These are phyloP conservation scores for Geophilus truncorum DNA, from an alignment of 2,888 invertebrate species.

Conservation along the genomic window DNA sequence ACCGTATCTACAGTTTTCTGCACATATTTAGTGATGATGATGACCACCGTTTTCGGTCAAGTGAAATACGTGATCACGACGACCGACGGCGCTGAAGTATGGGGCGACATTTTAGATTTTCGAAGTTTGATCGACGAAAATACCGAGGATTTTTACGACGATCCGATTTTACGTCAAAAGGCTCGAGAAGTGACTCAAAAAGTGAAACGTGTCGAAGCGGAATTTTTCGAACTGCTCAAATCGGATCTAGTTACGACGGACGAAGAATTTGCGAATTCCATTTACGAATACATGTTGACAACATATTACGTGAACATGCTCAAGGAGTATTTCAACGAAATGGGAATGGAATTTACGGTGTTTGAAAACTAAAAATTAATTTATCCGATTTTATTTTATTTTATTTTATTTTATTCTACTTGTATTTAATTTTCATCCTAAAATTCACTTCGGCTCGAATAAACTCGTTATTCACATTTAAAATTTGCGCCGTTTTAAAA, in stretches of 20 bases:
- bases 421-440: not conserved
- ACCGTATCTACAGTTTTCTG: not conserved
- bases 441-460: no score
- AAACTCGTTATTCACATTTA: not conserved
- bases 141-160: not conserved
- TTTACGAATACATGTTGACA: not conserved
- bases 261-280: not conserved
- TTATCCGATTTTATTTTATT: not conserved
- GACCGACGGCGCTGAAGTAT: not conserved
- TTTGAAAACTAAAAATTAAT: not conserved
- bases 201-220: not conserved
- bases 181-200: not conserved
- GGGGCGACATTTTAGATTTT: not conserved
- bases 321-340: not conserved
- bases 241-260: not conserved
- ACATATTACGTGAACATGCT: not conserved
- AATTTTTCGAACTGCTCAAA: not conserved
- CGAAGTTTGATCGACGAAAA: not conserved
- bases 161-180: not conserved
- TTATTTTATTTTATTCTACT: not conserved
- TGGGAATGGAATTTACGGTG: not conserved
- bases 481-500: not conserved
- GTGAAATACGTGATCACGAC: not conserved
- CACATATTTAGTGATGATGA: not conserved
- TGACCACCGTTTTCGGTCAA: not conserved